A percentile compares a stretch with the other conserved stretches of the same genome.
Conservation (phyloP, 2,797 vertebrate genomes). For the Pagetopsis macropterus region DNA sequence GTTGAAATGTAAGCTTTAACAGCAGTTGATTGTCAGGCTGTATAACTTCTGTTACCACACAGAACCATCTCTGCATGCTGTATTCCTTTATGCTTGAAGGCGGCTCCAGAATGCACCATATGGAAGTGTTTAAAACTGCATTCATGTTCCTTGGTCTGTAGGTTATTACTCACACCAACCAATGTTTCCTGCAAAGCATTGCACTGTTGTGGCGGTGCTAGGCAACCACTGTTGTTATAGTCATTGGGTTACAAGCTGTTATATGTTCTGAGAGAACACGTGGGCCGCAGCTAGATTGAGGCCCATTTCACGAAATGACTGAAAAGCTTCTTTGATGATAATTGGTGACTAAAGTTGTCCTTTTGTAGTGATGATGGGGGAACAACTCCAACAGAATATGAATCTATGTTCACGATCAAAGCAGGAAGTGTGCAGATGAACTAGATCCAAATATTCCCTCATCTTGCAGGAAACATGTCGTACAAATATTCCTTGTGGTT, state of each 20-base stretch:
- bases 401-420: constrained; percentile 20
- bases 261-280: constrained; percentile 26
- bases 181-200: constrained; percentile 52
- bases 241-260: constrained; percentile 37
- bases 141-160: constrained; percentile 57
- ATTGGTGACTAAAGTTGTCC: too few species aligned
- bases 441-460: constrained; percentile 6
- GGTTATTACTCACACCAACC: constrained; percentile 57
- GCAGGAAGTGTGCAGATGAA: neutral
- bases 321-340: neutral
- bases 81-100: neutral
- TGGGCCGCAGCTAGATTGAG: constrained; percentile 5
- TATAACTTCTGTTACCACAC: neutral
- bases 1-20: constrained; percentile 5
- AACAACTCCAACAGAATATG: neutral
- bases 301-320: neutral
- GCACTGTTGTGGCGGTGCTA: constrained; percentile 67
- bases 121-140: constrained; percentile 64
- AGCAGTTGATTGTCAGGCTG: neutral
- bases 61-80: neutral
- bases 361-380: neutral
- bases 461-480: constrained; percentile 32
- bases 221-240: constrained; percentile 54
- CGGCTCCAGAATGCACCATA: constrained; percentile 31
- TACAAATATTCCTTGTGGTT: constrained; percentile 23